Conservation (phyloP, 2,113 vertebrate genomes). For the Garra rufa region DNA sequence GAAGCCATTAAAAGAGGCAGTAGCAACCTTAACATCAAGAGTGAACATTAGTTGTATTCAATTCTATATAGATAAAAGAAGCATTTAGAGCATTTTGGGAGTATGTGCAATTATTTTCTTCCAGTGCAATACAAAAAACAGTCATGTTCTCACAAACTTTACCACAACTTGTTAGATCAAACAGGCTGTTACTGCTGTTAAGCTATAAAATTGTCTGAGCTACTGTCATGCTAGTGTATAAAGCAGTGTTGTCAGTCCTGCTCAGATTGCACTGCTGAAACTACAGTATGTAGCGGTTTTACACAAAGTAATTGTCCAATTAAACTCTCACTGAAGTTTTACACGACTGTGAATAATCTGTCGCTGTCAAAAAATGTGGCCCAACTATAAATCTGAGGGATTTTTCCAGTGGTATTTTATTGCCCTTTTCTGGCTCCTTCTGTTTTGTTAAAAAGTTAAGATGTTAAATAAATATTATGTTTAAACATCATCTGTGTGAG, state of each 20-base stretch:
- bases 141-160: not conserved
- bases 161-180: not conserved
- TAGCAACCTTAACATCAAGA: not conserved
- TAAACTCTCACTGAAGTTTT: not conserved
- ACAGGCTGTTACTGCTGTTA: not conserved
- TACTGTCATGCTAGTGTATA: not conserved
- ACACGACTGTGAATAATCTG: not conserved
- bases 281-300: constrained; percentile 1
- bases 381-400: constrained; percentile 4
- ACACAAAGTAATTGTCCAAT: not conserved
- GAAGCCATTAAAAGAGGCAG: not conserved
- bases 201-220: not conserved
- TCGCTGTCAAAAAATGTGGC: not conserved
- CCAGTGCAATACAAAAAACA: not conserved
- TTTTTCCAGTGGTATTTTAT: constrained; percentile 15
- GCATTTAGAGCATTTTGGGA: too few species aligned
- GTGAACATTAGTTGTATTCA: not conserved
- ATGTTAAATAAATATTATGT: not conserved
- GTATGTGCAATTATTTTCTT: not conserved
- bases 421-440: not conserved
- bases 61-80: not conserved
- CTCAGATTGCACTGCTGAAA: not conserved
- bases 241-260: not conserved
- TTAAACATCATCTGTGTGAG: not conserved
- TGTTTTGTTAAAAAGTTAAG: not conserved